Conservation (phyloP, 2,113 vertebrate species). For the Tonatia bakeri region DNA sequence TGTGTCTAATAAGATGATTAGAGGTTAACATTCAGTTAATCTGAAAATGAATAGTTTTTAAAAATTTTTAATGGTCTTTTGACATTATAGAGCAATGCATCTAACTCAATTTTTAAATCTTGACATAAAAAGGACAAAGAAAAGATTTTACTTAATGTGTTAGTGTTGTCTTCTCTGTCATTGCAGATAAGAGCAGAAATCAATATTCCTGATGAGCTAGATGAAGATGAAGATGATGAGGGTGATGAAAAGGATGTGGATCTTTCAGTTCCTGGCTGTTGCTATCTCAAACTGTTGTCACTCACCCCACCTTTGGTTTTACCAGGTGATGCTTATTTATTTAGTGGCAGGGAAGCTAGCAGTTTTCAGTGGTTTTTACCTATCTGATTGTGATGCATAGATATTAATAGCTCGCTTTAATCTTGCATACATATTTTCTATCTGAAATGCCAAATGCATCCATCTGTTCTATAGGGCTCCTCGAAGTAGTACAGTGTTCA, state of each 20-base stretch:
- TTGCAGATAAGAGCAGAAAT: slow-evolving; percentile 84
- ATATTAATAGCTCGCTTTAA: neutral
- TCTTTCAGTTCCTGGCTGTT: slow-evolving; percentile 87
- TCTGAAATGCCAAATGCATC: neutral
- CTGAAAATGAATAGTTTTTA: neutral
- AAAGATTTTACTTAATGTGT: neutral
- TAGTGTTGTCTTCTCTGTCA: neutral
- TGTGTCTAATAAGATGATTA: neutral
- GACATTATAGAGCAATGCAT: neutral
- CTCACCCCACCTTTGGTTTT: slow-evolving; percentile 82
- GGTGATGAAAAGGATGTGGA: slow-evolving; percentile 78
- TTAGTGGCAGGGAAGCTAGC: neutral
- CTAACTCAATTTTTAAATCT: neutral
- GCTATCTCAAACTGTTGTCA: slow-evolving; percentile 89
- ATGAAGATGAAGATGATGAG: slow-evolving; percentile 80
- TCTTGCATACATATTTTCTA: neutral
- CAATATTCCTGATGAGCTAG: slow-evolving; percentile 73
- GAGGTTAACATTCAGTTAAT: slow-evolving; percentile 16
- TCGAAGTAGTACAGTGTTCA: neutral
- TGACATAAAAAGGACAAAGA: neutral
- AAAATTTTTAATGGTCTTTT: neutral
- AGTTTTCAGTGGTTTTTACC: neutral
- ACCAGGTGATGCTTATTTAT: slow-evolving; percentile 81
- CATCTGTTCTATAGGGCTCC: neutral
- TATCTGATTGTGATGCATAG: neutral